These are phyloP conservation scores for Parnassius glacialis DNA, from an alignment of 2,888 invertebrate genomes.

Conservation along the genomic window DNA sequence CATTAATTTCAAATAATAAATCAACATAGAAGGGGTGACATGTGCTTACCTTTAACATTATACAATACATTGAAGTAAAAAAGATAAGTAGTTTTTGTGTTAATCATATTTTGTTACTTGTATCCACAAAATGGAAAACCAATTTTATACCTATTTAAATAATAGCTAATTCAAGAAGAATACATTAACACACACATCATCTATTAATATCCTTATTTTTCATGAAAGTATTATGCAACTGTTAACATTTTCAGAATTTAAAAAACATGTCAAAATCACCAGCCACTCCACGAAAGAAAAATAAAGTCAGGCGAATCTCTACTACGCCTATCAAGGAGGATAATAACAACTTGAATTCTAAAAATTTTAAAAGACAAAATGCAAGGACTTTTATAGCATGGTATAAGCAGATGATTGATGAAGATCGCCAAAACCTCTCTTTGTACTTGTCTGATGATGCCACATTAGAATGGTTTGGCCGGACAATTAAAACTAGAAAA, in stretches of 20 bases:
- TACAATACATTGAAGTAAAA: too few relatives aligned
- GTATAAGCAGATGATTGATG: conserved; percentile 75
- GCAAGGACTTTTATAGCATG: conserved; percentile 68
- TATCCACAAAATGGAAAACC: too few relatives aligned
- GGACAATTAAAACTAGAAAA: conserved; percentile 80
- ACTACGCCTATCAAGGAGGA: conserved; percentile 42
- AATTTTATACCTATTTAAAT: too few relatives aligned
- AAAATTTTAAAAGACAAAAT: conserved; percentile 49
- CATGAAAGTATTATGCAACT: background rate
- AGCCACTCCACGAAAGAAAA: conserved; percentile 42
- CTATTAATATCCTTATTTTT: too few relatives aligned
- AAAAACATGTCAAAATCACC: conserved; percentile 55
- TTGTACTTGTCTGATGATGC: conserved; percentile 76
- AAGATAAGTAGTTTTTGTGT: too few relatives aligned
- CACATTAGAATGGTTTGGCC: conserved; percentile 84
- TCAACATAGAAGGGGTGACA: too few relatives aligned
- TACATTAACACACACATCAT: too few relatives aligned
- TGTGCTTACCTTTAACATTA: too few relatives aligned
- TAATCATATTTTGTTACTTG: too few relatives aligned
- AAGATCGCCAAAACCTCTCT: conserved; percentile 69
- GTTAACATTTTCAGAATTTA: conserved; percentile 33
- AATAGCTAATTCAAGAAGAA: too few relatives aligned
- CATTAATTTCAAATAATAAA: too few relatives aligned
- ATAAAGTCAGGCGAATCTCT: conserved; percentile 33
- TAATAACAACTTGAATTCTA: conserved; percentile 47